phyloP scores from a whole-genome alignment of 1,140 invertebrate genomes.

The Drosophila neocordata region DNA sequence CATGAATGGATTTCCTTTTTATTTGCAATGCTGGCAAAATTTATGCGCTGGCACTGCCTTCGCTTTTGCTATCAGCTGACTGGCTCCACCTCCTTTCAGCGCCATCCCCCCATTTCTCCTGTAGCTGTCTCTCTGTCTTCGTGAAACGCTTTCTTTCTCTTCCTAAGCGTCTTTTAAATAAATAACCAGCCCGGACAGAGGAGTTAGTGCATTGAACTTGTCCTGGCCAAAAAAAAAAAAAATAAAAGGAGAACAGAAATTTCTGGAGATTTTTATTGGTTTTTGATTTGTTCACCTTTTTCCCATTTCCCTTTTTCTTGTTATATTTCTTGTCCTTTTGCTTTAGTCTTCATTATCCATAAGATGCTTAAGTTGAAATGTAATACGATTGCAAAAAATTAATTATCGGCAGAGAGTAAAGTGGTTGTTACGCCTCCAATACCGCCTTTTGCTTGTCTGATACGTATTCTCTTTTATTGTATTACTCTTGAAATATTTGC shows the following conservation, averaged over 20 bases:
- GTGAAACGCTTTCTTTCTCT: not conserved
- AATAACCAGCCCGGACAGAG: conserved; percentile 41
- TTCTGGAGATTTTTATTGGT: conserved; percentile 66
- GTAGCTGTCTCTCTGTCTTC: not conserved
- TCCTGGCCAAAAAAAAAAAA: conserved; percentile 28
- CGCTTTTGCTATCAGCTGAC: conserved; percentile 20
- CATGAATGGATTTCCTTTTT: conserved; percentile 68
- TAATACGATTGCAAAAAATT: conserved; percentile 67
- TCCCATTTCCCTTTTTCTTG: not conserved
- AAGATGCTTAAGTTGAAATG: conserved; percentile 70
- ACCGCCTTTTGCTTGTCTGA: conserved; percentile 65
- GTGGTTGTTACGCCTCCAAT: conserved; percentile 24
- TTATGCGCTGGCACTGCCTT: conserved; percentile 55
- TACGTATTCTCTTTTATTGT: not conserved
- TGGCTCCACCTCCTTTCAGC: conserved; percentile 5
- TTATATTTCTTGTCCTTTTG: too few species aligned
- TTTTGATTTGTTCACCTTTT: conserved; percentile 70
- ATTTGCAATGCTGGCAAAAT: conserved; percentile 69
- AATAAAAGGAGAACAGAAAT: conserved; percentile 7
- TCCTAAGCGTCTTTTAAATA: conserved; percentile 77
- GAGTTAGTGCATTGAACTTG: conserved; percentile 8
- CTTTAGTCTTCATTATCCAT: conserved; percentile 54
- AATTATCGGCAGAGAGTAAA: conserved; percentile 54
- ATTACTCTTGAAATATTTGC: not conserved
- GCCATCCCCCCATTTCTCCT: conserved; percentile 9